Evolutionary conservation across 1,140 invertebrate species (phyloP).

Genomic region (Scylla paramamosain): DNA sequence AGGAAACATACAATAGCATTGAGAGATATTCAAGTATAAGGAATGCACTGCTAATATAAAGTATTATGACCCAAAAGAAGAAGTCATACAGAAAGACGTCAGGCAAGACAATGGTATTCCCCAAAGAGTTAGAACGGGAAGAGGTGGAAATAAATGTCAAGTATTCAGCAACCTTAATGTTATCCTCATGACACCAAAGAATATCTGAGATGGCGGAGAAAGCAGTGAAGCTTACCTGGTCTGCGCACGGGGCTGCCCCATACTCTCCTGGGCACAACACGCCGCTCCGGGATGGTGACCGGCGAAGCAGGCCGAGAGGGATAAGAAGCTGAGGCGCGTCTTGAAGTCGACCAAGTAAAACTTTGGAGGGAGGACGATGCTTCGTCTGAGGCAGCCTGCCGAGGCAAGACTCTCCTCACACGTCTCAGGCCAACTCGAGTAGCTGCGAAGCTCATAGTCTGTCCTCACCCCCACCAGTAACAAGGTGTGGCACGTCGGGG

Average conservation of each 20-base stretch:
- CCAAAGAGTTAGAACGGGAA: too few relatives aligned
- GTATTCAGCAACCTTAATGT: too few relatives aligned
- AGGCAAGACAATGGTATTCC: too few relatives aligned
- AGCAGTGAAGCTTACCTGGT: not conserved
- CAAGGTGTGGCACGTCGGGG: too few relatives aligned
- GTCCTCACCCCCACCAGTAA: not conserved
- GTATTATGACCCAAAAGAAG: too few relatives aligned
- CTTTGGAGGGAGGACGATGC: slow-evolving; percentile 45
- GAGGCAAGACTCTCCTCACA: slow-evolving; percentile 43
- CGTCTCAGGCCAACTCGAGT: slow-evolving; percentile 37
- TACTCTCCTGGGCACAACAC: not conserved
- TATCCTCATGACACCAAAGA: too few relatives aligned
- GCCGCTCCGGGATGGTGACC: not conserved
- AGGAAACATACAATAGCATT: too few relatives aligned
- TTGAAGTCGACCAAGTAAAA: slow-evolving; percentile 46
- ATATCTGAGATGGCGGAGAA: not conserved
- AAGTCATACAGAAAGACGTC: too few relatives aligned
- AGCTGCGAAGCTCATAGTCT: slow-evolving; percentile 53
- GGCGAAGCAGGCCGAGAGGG: not conserved
- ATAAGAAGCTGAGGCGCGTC: not conserved
- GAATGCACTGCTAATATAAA: too few relatives aligned
- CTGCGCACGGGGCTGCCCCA: not conserved
- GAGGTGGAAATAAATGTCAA: too few relatives aligned
- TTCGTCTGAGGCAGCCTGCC: slow-evolving; percentile 36
- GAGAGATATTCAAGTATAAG: too few relatives aligned